Percentiles rank a stretch among this genome's conserved stretches.
Conservation (phyloP, 2,113 vertebrate species). For the Ammodytes dubius region DNA sequence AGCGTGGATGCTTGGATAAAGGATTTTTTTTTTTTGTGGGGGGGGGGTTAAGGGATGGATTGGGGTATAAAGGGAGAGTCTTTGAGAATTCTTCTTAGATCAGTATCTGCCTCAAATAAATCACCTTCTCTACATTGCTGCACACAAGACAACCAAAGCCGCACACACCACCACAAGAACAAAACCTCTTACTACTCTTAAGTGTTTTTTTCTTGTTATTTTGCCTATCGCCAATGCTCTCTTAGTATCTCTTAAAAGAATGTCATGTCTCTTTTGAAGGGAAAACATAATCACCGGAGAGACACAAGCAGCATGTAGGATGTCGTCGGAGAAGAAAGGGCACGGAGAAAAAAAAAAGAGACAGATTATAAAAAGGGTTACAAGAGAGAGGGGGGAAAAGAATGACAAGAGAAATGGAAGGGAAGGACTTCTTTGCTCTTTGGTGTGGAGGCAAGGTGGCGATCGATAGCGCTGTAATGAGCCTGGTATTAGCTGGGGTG, state of each 20-base stretch:
- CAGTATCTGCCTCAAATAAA: slow-evolving; percentile 24
- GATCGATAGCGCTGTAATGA: slow-evolving; percentile 82
- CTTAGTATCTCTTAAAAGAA: slow-evolving; percentile 1
- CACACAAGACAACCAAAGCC: not conserved
- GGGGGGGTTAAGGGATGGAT: not conserved
- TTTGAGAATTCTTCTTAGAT: slow-evolving; percentile 28
- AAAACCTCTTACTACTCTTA: not conserved
- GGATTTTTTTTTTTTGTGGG: not conserved
- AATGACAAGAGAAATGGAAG: slow-evolving; percentile 66
- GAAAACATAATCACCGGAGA: slow-evolving; percentile 42
- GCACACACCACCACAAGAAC: slow-evolving; percentile 5
- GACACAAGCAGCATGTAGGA: slow-evolving; percentile 24
- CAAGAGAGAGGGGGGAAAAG: slow-evolving; percentile 39
- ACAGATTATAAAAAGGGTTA: slow-evolving; percentile 62
- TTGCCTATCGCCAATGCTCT: not conserved
- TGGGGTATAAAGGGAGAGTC: slow-evolving; percentile 1
- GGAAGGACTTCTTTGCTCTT: slow-evolving; percentile 76
- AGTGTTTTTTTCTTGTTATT: slow-evolving; percentile 17
- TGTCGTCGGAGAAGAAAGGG: slow-evolving; percentile 29
- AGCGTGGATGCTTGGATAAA: slow-evolving; percentile 3
- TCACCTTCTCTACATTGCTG: slow-evolving; percentile 13
- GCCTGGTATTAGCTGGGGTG: slow-evolving; percentile 80
- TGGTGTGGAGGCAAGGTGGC: slow-evolving; percentile 63
- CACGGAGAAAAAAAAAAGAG: slow-evolving; percentile 52
- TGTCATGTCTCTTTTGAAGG: slow-evolving; percentile 39